Evolutionary conservation across 2,888 invertebrate species (phyloP), one percentile per base, ranked within the genome.

Genomic region (Patella depressa): DNA sequence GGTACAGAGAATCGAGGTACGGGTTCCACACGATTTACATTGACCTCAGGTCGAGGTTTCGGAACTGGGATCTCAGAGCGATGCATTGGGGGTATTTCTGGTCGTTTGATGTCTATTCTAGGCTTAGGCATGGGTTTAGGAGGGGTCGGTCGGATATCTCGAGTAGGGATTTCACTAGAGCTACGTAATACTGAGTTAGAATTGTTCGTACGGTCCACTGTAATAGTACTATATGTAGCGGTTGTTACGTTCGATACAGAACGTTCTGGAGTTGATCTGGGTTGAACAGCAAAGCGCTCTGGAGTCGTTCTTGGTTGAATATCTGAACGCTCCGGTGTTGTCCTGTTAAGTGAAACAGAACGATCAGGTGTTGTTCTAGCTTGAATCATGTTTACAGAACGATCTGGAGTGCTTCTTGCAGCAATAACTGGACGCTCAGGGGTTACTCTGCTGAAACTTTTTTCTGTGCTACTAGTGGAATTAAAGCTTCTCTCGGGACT

Each of bases 11-110:
- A 83, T 72, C 88, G 79, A 12, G 84, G 82, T 12, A 84, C 84
- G 15, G 89, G 89, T 74, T 89, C 89, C 15, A 89, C 89, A n/a
- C 88, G 79, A 73, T 86, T 87, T 70, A 83, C 75, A 24, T 87
- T 86, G 59, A 80, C 78, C 55, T 87, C 87, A 15, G 84, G 84
- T 59, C 88, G 78, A 7, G 89, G 87, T 74, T 81, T 83, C 45
- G 88, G 88, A 29, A 86, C 81, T 65, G 89, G 89, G 65, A 82
- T 79, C 53, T 82, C 81, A 14, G 84, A 81, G 69, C 65, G 65
- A 24, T 65, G 65, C 65, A 72, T 81, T 12, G 80, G 81, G 29
- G 80, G 75, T 17, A 72, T 77, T n/a, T 73, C 78, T 29, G 54
- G 45, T 55, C 80, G 79, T 73, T 82, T 79, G 59, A 77, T 17